Conservation (phyloP, 2,888 invertebrate species). For the Digitonthophagus gazella region DNA sequence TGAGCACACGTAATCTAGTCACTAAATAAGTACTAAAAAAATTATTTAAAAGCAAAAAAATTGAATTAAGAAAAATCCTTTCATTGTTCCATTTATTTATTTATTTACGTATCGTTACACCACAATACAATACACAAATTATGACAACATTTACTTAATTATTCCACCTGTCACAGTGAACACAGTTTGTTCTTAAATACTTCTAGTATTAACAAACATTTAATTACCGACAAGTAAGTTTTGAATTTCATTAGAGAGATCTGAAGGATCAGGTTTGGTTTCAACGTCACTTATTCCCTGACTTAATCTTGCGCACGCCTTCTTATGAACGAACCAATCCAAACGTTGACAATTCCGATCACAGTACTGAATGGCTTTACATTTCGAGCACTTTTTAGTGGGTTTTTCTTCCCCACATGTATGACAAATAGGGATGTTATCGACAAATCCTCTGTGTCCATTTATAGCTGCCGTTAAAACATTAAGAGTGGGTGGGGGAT, state of each 20-base stretch:
- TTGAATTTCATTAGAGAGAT: constrained; percentile 41
- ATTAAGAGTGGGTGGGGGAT: constrained; percentile 67
- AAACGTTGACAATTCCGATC: constrained; percentile 90
- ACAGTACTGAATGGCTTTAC: constrained; percentile 92
- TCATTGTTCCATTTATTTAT: too few relatives aligned
- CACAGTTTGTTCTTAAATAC: too few relatives aligned
- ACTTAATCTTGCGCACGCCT: constrained; percentile 69
- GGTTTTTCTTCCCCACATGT: constrained; percentile 89
- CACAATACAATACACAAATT: too few relatives aligned
- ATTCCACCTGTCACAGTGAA: too few relatives aligned
- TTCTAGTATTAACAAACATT: too few relatives aligned
- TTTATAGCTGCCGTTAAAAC: constrained; percentile 81
- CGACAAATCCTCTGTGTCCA: constrained; percentile 80
- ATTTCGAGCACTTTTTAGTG: constrained; percentile 91
- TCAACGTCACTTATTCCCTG: constrained; percentile 34
- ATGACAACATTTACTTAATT: too few relatives aligned
- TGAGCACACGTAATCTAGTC: too few relatives aligned
- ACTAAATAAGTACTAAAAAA: too few relatives aligned
- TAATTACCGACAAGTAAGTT: constrained; percentile 40
- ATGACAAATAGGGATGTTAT: constrained; percentile 68
- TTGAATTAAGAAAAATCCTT: too few relatives aligned
- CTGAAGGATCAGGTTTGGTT: constrained; percentile 37
- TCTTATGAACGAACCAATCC: constrained; percentile 91
- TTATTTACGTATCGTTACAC: too few relatives aligned
- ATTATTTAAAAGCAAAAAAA: too few relatives aligned